phyloP scores from a whole-genome alignment of 2,113 vertebrate genomes.

The Grammomys dolichurus region DNA sequence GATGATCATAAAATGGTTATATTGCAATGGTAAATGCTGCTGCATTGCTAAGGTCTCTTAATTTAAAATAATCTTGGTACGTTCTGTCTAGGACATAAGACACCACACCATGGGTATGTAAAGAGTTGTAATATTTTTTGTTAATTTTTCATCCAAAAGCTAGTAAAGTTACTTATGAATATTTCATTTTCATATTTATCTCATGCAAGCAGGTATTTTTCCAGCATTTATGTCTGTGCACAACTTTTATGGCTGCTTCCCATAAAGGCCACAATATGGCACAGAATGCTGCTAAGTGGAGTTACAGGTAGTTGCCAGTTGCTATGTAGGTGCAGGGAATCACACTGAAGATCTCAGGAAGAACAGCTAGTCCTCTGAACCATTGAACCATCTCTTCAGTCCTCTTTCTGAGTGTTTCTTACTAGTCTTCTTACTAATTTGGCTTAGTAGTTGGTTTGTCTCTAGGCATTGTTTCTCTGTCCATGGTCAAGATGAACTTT shows the following conservation, averaged over 20 bases:
- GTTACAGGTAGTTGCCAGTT: neutral
- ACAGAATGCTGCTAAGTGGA: neutral
- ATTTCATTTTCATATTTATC: neutral
- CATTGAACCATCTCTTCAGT: neutral
- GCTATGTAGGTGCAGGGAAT: neutral
- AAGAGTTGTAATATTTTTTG: neutral
- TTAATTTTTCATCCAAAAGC: neutral
- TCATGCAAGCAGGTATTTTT: neutral
- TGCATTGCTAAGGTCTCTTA: neutral
- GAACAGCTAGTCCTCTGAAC: neutral
- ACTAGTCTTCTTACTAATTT: neutral
- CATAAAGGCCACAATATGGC: neutral
- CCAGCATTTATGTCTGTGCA: neutral
- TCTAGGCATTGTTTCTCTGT: neutral
- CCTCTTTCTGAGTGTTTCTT: neutral
- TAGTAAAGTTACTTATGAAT: neutral
- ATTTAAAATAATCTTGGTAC: slow-evolving; percentile 25
- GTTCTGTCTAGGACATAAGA: neutral
- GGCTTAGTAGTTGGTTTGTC: neutral
- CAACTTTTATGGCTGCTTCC: neutral
- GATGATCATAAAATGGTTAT: neutral
- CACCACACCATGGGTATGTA: neutral
- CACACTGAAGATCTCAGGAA: neutral
- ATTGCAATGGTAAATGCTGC: neutral
- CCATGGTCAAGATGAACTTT: neutral